Conservation (phyloP, 2,888 invertebrate genomes). For the Zele albiditarsus region DNA sequence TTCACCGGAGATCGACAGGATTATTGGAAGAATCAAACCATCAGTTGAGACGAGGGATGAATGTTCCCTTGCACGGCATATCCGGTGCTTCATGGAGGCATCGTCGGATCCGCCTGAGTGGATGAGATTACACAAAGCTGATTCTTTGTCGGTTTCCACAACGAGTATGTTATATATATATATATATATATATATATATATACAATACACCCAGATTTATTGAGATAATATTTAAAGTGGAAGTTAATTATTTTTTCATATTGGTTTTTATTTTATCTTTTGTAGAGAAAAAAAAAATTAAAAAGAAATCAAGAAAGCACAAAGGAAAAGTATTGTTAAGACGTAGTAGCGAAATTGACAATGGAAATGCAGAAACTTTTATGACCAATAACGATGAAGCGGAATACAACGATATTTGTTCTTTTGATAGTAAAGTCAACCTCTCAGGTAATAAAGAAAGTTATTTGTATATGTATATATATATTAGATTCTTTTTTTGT, state of each 20-base stretch:
- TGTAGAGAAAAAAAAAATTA: slow-evolving; percentile 11
- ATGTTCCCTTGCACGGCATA: slow-evolving; percentile 41
- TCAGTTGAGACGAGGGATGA: slow-evolving; percentile 52
- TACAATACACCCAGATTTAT: not conserved
- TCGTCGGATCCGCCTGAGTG: not conserved
- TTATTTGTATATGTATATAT: not conserved
- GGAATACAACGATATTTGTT: slow-evolving; percentile 57
- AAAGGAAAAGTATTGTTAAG: slow-evolving; percentile 28
- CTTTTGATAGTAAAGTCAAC: slow-evolving; percentile 57
- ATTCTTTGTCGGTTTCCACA: not conserved
- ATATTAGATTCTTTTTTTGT: not conserved
- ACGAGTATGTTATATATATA: not conserved
- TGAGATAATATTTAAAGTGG: not conserved
- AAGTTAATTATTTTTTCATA: not conserved
- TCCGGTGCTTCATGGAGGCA: slow-evolving; percentile 47
- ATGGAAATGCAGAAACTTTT: not conserved
- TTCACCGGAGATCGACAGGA: slow-evolving; percentile 36
- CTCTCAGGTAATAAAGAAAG: slow-evolving; percentile 54
- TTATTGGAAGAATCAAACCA: slow-evolving; percentile 55
- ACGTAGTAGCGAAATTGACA: slow-evolving; percentile 17
- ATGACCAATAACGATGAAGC: slow-evolving; percentile 24
- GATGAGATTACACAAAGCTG: not conserved
- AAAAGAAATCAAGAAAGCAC: slow-evolving; percentile 12
- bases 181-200: not conserved
- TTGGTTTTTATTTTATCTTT: not conserved